Evolutionary conservation across 2,113 vertebrate species (phyloP).

Genomic region (Panurus biarmicus): DNA sequence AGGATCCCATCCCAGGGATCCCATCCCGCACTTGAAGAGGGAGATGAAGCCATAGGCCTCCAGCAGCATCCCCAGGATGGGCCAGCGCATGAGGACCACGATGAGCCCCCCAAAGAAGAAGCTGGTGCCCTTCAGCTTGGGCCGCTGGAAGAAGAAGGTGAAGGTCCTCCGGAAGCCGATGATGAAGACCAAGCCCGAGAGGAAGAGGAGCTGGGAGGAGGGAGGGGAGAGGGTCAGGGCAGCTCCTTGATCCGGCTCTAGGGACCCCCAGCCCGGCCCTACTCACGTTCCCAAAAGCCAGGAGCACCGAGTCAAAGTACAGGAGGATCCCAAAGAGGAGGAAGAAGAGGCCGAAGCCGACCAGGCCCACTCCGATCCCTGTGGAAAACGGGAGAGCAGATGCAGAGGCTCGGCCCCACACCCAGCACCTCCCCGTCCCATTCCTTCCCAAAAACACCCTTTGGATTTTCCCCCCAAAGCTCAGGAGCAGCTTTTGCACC

Average conservation of each 20-base stretch:
- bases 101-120: slow-evolving; percentile 85
- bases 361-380: slow-evolving; percentile 85
- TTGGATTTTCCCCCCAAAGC: background rate
- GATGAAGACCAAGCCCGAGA: slow-evolving; percentile 80
- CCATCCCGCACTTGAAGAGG: slow-evolving; percentile 77
- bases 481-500: background rate
- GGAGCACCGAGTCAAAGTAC: slow-evolving; percentile 87
- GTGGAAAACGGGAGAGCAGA: background rate
- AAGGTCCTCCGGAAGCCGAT: slow-evolving; percentile 79
- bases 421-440: accelerated
- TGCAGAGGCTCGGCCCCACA: accelerated
- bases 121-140: slow-evolving; percentile 80
- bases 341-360: slow-evolving; percentile 86
- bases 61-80: slow-evolving; percentile 81
- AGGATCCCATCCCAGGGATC: accelerated
- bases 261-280: background rate
- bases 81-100: slow-evolving; percentile 83
- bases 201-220: slow-evolving; percentile 78
- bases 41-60: slow-evolving; percentile 83
- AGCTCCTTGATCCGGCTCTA: accelerated
- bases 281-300: slow-evolving; percentile 95
- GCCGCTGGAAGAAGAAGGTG: slow-evolving; percentile 85
- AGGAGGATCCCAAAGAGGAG: slow-evolving; percentile 85
- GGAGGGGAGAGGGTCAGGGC: background rate
- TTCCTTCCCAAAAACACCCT: background rate